Evolutionary conservation across 92 coral and sea anemone genomes (phyloP), one percentile per base, ranked within the genome.

Genomic region (Heteractis magnifica): DNA sequence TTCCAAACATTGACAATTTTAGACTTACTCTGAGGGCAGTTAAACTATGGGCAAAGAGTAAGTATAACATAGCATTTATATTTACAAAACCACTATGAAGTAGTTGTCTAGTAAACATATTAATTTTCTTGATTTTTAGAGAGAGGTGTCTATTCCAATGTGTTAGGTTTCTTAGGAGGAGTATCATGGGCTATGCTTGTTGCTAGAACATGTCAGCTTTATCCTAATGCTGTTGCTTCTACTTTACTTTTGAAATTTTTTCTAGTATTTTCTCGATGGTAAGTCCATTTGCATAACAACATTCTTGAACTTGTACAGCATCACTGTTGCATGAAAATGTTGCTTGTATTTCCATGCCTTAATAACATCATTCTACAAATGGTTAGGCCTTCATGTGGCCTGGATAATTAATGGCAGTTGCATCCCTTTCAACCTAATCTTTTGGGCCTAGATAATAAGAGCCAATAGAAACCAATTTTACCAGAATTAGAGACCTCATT

Each of bases 151-250:
- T 94, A 96, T 73, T 96, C 99, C 71, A 96, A 96, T 88, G 97
- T 91, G 13, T 87, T 96, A 75, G 99, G 98, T 55, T 96, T 96
- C 62, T 87, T 96, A 21, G 99, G 99, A 50, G 99, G 99, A n/a
- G 99, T 94, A 11, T 94, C 98, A 0, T 96, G 99, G 99, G 99
- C 99, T 21, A 96, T 96, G 98, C 90, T 96, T 81, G 99, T 96
- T 49, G 99, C 99, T 6, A 91, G 98, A 16, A 96, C 99, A 12
- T 96, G 99, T 80, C 99, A 96, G 73, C 85, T 96, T 77, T 96
- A 96, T 84, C 99, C 99, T 44, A 96, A 96, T 90, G 99, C 99
- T 72, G 94, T 88, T 15, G 93, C 99, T 50, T 91, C 99, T 16
- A 96, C 99, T 5, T 92, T 96, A 52, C 92, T 96, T 56, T 95